Evolutionary conservation across 2,797 vertebrate genomes (phyloP), one percentile per base, ranked within the genome.

Genomic region (Distichodus sexfasciatus): DNA sequence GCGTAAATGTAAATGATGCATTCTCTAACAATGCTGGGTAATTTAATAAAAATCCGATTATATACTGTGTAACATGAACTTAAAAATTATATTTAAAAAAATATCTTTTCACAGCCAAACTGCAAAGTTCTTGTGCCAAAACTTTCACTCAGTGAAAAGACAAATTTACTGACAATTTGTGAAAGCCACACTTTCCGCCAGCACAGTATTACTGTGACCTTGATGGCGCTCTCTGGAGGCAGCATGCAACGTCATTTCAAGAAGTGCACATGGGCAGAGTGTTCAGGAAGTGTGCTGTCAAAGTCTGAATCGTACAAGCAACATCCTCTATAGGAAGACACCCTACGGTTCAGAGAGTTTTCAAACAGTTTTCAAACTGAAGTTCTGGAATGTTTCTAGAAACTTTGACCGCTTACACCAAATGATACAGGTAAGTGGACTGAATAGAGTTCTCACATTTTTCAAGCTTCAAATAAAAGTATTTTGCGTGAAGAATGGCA

Each of bases 251-350:
- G 33, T 17, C 26, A 12, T 43, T 44, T 43, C 2, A 6, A 43
- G 38, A 15, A 66, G 40, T 76, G 73, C 74, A 77, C 78, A 68
- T 38, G 51, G 46, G 43, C 50, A 64, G 21, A 41, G 35, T 9
- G 65, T 67, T 70, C 87, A 90, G 89, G 88, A 91, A 91, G 81
- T 77, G 76, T 80, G 84, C 75, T 69, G 43, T 76, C 55, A 74
- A 59, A 55, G 41, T 50, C 36, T 70, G 35, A 62, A 68, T 78
- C 44, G 54, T 46, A 80, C 73, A 76, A 79, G 78, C 71, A 77
- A 65, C 79, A 73, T 75, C 85, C 79, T 72, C 84, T 87, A 81
- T 66, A 86, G 86, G 83, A 89, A 87, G 84, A 76, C 66, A 72
- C 26, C 69, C 57, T 44, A 4, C 51, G 58, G 29, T 31, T 60